A percentile compares a stretch with the other conserved stretches of the same genome.
Evolutionary conservation across 2,888 invertebrate genomes (phyloP).

Genomic region (Macrophya annulata): DNA sequence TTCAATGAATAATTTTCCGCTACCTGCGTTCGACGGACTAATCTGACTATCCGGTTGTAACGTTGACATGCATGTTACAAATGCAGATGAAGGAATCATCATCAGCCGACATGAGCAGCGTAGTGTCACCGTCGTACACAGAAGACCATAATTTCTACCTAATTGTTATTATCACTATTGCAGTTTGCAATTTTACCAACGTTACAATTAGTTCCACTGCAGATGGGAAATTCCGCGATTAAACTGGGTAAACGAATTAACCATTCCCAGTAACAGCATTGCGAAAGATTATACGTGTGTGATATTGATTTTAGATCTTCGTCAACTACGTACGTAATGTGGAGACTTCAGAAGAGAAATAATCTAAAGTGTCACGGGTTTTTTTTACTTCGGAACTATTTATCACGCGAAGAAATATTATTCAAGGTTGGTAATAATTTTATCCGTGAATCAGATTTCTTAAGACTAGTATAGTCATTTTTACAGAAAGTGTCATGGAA

Average conservation of each 20-base stretch:
- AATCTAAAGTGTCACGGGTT: neutral
- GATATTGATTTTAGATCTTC: neutral
- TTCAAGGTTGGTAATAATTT: neutral
- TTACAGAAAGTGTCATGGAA: neutral
- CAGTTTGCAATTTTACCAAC: neutral
- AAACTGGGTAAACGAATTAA: constrained; percentile 26
- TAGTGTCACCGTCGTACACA: neutral
- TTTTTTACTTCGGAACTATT: neutral
- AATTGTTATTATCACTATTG: neutral
- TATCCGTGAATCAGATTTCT: neutral
- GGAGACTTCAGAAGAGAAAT: neutral
- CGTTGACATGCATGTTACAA: neutral
- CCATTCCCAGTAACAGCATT: neutral
- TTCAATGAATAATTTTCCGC: constrained; percentile 35
- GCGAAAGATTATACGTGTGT: neutral
- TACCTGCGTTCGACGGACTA: neutral
- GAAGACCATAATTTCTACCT: constrained; percentile 2
- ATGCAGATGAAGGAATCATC: neutral
- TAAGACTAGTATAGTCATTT: neutral
- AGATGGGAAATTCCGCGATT: neutral
- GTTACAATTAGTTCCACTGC: constrained; percentile 1
- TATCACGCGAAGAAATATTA: neutral
- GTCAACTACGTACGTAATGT: neutral
- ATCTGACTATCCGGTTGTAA: constrained; percentile 17
- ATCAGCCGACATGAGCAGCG: neutral